Evolutionary conservation across 2,797 vertebrate species (phyloP), one percentile per base, ranked within the genome.

Genomic region (Erpetoichthys calabaricus): DNA sequence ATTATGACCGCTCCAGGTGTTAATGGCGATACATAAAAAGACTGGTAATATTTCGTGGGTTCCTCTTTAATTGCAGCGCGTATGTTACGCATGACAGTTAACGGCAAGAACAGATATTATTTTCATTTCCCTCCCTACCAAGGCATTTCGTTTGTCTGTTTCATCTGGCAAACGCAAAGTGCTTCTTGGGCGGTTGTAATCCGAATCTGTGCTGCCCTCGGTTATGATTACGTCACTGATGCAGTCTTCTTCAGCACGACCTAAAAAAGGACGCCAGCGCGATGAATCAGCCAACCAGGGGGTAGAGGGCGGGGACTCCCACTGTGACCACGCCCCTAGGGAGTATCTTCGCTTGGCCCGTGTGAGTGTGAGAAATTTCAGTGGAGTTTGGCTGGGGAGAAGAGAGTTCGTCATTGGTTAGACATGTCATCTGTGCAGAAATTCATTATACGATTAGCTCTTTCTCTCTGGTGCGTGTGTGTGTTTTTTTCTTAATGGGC

Each of bases 261-360:
- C 52, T 46, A 51, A 46, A 58, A 25, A 59, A 43, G 51, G 42
- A 64, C 51, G 57, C n/a, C 53, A 44, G 46, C 54, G 58, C 57
- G 47, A 53, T 3, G 45, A 62, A 57, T 7, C 51, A 67, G 54
- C 74, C 65, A 73, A 75, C 71, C 56, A 4, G 9, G 42, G n/a
- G 4, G 7, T 50, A 47, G 49, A 45, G 50, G 10, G 57, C 50
- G 47, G 65, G 66, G 56, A 46, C 50, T 53, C 46, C 57, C 44
- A 51, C 5, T 56, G 42, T 3, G 5, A 44, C 42, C 46, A 25
- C 55, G 25, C 62, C 54, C 62, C 58, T 49, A 53, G 45, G 55
- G 45, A 44, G 55, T 60, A 45, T 45, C 41, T 7, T 49, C 6
- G 47, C n/a, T 41, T 56, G 49, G 55, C 45, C 42, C 45, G 54